phyloP scores from a whole-genome alignment of 1,140 invertebrate genomes.

The Lordiphosa mommai region DNA sequence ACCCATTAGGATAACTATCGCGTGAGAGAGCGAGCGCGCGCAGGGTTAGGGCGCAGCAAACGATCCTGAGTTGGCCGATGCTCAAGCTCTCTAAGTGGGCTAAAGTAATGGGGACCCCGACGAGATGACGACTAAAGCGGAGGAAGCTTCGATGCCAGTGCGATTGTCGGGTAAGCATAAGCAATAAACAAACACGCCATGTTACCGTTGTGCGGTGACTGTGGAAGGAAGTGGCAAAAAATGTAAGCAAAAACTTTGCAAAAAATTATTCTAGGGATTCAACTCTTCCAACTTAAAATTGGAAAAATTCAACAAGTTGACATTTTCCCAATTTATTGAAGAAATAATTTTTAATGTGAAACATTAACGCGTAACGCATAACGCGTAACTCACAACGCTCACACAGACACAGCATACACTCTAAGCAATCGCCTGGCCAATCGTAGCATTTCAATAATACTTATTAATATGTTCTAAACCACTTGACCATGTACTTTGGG shows the following conservation, averaged over 20 bases:
- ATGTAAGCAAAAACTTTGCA: background rate
- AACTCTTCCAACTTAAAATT: too few relatives aligned
- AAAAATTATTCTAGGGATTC: too few relatives aligned
- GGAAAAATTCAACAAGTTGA: too few relatives aligned
- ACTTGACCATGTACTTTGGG: too few relatives aligned
- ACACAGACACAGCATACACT: too few relatives aligned
- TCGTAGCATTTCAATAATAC: too few relatives aligned
- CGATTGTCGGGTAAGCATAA: slow-evolving; percentile 68
- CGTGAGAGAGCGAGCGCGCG: slow-evolving; percentile 53
- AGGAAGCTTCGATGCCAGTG: slow-evolving; percentile 32
- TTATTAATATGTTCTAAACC: too few relatives aligned
- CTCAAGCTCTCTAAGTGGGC: slow-evolving; percentile 49
- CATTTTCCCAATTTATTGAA: too few relatives aligned
- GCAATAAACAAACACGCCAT: slow-evolving; percentile 77
- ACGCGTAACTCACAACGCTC: too few relatives aligned
- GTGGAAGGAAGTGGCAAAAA: slow-evolving; percentile 14
- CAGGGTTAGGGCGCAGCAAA: slow-evolving; percentile 22
- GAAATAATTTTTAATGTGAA: too few relatives aligned
- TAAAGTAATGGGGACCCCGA: slow-evolving; percentile 61
- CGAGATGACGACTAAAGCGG: slow-evolving; percentile 29
- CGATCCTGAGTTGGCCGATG: slow-evolving; percentile 62
- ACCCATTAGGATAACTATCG: slow-evolving; percentile 77
- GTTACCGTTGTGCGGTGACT: slow-evolving; percentile 61
- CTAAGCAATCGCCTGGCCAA: too few relatives aligned
- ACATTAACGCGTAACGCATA: too few relatives aligned